Conservation (phyloP, 2,888 invertebrate genomes). For the Invenusta paracnida region DNA sequence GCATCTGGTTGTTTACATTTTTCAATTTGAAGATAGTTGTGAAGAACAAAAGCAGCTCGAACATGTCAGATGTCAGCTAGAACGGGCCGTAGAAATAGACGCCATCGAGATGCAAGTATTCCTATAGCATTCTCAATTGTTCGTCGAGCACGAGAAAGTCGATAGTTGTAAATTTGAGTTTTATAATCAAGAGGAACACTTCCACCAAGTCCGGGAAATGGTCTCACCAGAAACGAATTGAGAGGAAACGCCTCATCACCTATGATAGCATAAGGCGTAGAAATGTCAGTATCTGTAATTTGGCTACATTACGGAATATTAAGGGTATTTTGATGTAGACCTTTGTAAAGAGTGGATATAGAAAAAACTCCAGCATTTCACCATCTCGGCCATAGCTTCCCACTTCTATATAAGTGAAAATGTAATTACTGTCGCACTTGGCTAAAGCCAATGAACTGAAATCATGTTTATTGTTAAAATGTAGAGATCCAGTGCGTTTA, state of each 20-base stretch:
- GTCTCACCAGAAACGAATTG: not conserved
- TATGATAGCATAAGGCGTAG: not conserved
- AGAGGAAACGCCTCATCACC: not conserved
- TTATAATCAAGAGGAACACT: not conserved
- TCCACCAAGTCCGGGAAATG: not conserved
- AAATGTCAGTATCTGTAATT: not conserved
- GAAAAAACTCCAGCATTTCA: not conserved
- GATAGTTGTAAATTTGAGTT: not conserved
- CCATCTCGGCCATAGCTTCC: not conserved
- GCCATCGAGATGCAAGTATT: not conserved
- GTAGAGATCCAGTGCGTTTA: not conserved
- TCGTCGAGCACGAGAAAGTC: not conserved
- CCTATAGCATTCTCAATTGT: not conserved
- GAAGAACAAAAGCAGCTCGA: not conserved
- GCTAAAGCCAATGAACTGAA: not conserved
- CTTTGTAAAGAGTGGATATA: not conserved
- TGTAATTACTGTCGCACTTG: not conserved
- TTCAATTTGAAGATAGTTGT: not conserved
- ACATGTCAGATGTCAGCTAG: not conserved
- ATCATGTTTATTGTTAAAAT: not conserved
- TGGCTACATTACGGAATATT: not conserved
- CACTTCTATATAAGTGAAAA: not conserved
- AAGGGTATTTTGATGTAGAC: not conserved
- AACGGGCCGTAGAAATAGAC: not conserved
- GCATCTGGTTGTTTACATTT: not conserved